Percentiles rank a stretch among this genome's conserved stretches.
phyloP scores from a whole-genome alignment of 2,797 vertebrate genomes.

The Notoglanidium macrostoma region DNA sequence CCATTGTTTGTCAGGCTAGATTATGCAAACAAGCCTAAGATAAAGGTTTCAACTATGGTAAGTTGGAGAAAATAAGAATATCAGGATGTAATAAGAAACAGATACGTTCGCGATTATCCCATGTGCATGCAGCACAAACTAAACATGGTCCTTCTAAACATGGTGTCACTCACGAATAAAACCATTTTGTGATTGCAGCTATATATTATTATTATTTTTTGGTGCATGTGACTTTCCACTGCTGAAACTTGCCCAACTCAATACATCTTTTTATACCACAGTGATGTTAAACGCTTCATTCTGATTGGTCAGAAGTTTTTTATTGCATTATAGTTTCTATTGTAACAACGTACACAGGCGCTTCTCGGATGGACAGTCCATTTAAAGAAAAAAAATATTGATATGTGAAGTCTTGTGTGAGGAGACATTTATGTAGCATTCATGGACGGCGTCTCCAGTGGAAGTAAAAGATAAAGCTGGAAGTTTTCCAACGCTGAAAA shows the following conservation, averaged over 20 bases:
- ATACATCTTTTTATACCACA: neutral
- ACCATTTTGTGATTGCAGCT: neutral
- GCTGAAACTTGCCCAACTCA: neutral
- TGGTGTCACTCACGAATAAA: neutral
- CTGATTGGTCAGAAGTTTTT: neutral
- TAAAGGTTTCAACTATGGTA: neutral
- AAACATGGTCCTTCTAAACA: constrained; percentile 10
- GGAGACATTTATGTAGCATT: neutral
- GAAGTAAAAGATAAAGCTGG: neutral
- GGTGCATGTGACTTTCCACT: neutral
- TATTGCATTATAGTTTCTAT: neutral
- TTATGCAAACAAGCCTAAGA: constrained; percentile 10
- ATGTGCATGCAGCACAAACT: neutral
- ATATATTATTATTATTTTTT: neutral
- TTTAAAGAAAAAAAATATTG: neutral
- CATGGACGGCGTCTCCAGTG: neutral
- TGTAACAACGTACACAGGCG: neutral
- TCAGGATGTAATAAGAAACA: neutral
- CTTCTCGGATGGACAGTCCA: neutral
- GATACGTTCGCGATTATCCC: neutral
- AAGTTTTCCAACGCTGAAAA: neutral
- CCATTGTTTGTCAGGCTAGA: neutral
- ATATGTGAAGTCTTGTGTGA: neutral
- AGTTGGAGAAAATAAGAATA: neutral
- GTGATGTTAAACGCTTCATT: neutral